A percentile compares a stretch with the other conserved stretches of the same genome.
Conservation (phyloP, 2,113 vertebrate species). For the Turdus rufiventris region DNA sequence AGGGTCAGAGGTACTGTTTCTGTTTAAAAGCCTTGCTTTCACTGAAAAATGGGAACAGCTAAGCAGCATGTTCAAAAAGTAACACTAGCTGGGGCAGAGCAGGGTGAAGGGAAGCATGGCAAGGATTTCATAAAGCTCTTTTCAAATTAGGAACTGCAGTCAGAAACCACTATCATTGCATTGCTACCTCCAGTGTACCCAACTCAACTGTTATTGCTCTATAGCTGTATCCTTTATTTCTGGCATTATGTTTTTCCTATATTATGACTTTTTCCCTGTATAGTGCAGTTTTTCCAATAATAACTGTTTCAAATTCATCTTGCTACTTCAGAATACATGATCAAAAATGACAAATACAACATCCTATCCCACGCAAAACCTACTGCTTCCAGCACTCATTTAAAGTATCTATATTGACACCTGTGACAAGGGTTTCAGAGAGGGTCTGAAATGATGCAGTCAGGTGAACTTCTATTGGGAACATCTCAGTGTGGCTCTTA, state of each 20-base stretch:
- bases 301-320: background rate
- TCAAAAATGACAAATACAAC: slow-evolving; percentile 13
- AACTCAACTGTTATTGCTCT: background rate
- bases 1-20: background rate
- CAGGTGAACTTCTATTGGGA: background rate
- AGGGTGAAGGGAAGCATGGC: background rate
- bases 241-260: background rate
- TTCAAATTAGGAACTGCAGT: background rate
- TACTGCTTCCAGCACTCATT: background rate
- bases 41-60: background rate
- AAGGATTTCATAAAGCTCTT: background rate
- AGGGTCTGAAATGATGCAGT: background rate
- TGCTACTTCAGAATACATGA: background rate
- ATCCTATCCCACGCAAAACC: background rate
- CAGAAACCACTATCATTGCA: background rate
- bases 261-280: background rate
- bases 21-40: slow-evolving; percentile 4
- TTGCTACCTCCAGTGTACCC: background rate
- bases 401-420: background rate
- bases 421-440: background rate
- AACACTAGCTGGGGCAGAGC: background rate
- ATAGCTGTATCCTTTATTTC: background rate
- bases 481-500: background rate
- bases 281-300: background rate
- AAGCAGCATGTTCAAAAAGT: background rate